Percentiles rank a stretch among this genome's conserved stretches.
These are phyloP conservation scores for Asbolus verrucosus DNA, from an alignment of 1,140 invertebrate species.

Conservation along the genomic window DNA sequence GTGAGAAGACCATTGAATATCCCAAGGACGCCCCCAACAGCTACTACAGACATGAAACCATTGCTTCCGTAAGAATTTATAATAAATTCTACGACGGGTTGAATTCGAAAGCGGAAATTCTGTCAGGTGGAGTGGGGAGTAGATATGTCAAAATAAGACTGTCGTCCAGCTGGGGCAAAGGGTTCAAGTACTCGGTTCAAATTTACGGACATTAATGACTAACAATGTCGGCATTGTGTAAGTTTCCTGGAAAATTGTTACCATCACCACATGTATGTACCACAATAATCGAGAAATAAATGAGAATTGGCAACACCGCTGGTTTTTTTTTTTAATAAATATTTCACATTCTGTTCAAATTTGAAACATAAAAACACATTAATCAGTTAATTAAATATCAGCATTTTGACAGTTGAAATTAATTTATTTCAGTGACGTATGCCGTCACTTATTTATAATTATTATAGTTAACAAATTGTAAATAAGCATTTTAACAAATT, in stretches of 20 bases:
- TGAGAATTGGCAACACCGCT: too few relatives aligned
- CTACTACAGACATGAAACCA: constrained; percentile 52
- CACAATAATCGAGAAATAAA: too few relatives aligned
- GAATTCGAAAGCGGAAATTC: constrained; percentile 49
- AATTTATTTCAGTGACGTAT: too few relatives aligned
- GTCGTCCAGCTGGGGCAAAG: constrained; percentile 50
- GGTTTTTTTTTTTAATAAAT: too few relatives aligned
- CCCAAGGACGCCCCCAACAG: constrained; percentile 50
- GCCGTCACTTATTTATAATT: too few relatives aligned
- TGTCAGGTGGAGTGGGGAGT: constrained; percentile 53
- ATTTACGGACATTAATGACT: constrained; percentile 56
- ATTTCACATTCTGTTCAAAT: too few relatives aligned
- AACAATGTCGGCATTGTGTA: background rate
- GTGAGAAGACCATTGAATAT: constrained; percentile 54
- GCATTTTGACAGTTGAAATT: too few relatives aligned
- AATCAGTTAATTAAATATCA: too few relatives aligned
- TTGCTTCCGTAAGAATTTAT: constrained; percentile 54
- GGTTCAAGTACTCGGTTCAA: constrained; percentile 55
- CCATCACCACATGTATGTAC: too few relatives aligned
- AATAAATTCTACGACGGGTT: constrained; percentile 56
- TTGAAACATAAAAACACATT: too few relatives aligned
- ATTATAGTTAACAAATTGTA: too few relatives aligned
- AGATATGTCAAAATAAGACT: constrained; percentile 55
- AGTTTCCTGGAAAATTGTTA: background rate
- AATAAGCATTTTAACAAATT: too few relatives aligned